phyloP scores from a whole-genome alignment of 2,113 vertebrate genomes.

The Oryctolagus cuniculus region DNA sequence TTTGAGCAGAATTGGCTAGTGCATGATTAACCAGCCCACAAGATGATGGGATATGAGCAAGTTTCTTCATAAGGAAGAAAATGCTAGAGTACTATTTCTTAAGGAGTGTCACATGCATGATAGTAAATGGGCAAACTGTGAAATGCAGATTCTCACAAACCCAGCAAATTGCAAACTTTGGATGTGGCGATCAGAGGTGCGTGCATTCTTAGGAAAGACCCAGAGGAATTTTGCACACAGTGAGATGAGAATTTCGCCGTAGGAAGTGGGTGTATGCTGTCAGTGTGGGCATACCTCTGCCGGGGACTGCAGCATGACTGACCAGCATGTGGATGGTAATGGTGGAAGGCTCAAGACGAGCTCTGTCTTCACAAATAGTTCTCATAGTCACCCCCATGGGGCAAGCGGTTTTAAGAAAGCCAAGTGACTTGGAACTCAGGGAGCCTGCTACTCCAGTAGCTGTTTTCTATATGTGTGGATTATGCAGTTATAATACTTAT shows the following conservation, averaged over 20 bases:
- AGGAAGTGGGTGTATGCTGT: background rate
- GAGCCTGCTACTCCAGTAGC: background rate
- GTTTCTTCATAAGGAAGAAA: background rate
- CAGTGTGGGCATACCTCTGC: accelerated
- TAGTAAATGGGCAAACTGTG: background rate
- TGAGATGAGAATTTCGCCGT: background rate
- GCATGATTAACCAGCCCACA: background rate
- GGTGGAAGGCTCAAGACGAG: background rate
- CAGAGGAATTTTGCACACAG: background rate
- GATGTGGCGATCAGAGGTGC: background rate
- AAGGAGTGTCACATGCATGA: background rate
- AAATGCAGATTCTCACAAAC: background rate
- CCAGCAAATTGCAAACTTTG: background rate
- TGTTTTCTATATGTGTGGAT: background rate
- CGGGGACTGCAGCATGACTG: accelerated
- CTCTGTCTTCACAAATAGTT: background rate
- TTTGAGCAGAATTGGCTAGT: background rate
- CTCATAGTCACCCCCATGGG: background rate
- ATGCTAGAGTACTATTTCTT: background rate
- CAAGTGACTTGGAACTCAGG: background rate
- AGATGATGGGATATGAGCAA: background rate
- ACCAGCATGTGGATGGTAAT: accelerated
- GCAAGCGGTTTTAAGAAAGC: background rate
- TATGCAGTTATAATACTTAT: background rate
- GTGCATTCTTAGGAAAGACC: background rate